Evolutionary conservation across 1,140 invertebrate species (phyloP), one percentile per base, ranked within the genome.

Genomic region (Plutomurus gul): DNA sequence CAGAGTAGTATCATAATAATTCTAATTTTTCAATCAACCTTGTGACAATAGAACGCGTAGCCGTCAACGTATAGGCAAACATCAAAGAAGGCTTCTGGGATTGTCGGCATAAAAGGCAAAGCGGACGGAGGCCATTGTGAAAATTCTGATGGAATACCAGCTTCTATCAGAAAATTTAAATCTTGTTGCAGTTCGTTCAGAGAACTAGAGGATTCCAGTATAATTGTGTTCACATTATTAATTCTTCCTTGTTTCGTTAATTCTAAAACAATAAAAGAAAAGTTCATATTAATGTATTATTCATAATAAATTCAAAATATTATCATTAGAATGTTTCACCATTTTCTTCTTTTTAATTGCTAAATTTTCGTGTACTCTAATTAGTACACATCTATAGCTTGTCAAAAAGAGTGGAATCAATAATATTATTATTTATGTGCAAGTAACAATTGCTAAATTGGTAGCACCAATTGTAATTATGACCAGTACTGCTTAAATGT

Each of bases 31-130:
- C 46, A 20, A 79, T 75, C n/a, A n/a, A 88, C 87, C 85, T 89
- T 89, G 78, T 89, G 88, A 83, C 88, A 88, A 39, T 86, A 83
- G 77, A 89, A 89, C 3, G 82, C 82, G 73, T 87, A 84, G 8
- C 84, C 86, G 22, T 87, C 85, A 8, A 89, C 86, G n/a, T 82
- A 47, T 72, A 89, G 88, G 65, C 85, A 86, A 7, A 89, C 79
- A 83, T 90, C 89, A 77, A 86, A 82, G 81, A 86, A 87, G 4
- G 70, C 16, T 5, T 22, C 40, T 40, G 47, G 77, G 30, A 65
- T 36, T 20, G n/a, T 70, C 7, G 30, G 47, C 79, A 74, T 77
- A 13, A 51, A 43, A 0, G 60, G 56, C 51, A 80, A 74, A 11
- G 39, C 46, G 40, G 39, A 47, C 18, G 76, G 39, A 1, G 80